Percentiles rank a stretch among this genome's conserved stretches.
Evolutionary conservation across 2,113 vertebrate species (phyloP).

Genomic region (Apteryx mantelli): DNA sequence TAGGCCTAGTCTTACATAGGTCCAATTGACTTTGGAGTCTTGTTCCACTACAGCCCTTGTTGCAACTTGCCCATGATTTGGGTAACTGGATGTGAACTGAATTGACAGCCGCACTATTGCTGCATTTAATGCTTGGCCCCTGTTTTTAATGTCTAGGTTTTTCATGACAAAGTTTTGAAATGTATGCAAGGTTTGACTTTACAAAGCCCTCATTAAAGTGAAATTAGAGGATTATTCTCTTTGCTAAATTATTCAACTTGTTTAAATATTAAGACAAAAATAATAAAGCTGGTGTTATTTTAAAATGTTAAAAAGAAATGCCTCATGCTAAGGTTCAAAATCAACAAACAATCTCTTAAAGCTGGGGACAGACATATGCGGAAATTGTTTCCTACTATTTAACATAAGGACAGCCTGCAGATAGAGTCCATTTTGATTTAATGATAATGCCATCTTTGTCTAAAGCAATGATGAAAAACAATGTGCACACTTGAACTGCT

Average conservation of each 20-base stretch:
- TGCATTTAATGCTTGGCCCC: neutral
- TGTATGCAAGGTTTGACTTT: neutral
- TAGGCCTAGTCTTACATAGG: neutral
- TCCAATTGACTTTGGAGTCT: rapidly evolving
- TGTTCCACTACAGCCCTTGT: neutral
- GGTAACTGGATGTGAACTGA: neutral
- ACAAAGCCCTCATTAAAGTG: neutral
- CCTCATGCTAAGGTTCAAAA: neutral
- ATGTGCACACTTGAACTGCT: neutral
- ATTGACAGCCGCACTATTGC: neutral
- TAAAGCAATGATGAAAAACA: neutral
- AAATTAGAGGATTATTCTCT: neutral
- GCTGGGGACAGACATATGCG: neutral
- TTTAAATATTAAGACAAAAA: constrained; percentile 36
- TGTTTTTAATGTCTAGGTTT: neutral
- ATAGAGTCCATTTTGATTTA: neutral
- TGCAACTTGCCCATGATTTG: neutral
- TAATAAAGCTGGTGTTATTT: neutral
- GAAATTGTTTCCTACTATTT: neutral
- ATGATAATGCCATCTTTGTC: neutral
- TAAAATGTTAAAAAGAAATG: neutral
- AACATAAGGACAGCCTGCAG: neutral
- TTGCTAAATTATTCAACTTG: neutral
- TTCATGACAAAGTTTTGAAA: neutral
- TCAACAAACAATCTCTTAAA: neutral